Evolutionary conservation across 2,113 vertebrate genomes (phyloP).

Genomic region (Prietella phreatophila): DNA sequence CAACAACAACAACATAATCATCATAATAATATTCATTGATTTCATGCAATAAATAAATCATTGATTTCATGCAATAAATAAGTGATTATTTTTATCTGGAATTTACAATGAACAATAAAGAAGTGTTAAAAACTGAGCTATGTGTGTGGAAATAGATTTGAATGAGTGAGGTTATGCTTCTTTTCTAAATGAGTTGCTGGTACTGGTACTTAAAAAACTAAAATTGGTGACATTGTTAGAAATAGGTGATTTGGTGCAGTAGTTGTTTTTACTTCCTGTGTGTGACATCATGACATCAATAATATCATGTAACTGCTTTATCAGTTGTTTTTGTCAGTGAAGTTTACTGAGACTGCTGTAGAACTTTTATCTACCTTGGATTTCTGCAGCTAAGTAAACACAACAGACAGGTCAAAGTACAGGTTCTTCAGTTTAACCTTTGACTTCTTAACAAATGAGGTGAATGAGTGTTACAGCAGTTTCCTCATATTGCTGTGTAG

Average conservation of each 20-base stretch:
- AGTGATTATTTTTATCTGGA: too few species aligned
- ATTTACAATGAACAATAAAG: background rate
- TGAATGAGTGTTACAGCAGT: background rate
- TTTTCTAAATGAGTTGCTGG: background rate
- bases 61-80: background rate
- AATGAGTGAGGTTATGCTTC: background rate
- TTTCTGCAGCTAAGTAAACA: constrained; percentile 19
- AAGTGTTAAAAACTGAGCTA: background rate
- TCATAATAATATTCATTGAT: background rate
- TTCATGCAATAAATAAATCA: background rate
- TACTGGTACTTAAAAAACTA: background rate
- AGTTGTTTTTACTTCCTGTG: background rate
- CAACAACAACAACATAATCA: too few species aligned
- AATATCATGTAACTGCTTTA: background rate
- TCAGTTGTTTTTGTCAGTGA: background rate
- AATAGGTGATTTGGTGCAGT: background rate
- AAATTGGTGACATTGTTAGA: background rate
- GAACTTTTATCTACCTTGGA: background rate
- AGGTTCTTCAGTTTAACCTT: constrained; percentile 28
- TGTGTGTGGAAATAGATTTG: background rate
- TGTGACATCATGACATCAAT: background rate
- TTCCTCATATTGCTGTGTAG: background rate
- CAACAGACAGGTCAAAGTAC: constrained; percentile 20
- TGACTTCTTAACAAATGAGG: background rate
- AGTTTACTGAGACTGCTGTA: background rate